These are phyloP conservation scores for Stenodera caucasica DNA, from an alignment of 2,888 invertebrate genomes.

Conservation along the genomic window DNA sequence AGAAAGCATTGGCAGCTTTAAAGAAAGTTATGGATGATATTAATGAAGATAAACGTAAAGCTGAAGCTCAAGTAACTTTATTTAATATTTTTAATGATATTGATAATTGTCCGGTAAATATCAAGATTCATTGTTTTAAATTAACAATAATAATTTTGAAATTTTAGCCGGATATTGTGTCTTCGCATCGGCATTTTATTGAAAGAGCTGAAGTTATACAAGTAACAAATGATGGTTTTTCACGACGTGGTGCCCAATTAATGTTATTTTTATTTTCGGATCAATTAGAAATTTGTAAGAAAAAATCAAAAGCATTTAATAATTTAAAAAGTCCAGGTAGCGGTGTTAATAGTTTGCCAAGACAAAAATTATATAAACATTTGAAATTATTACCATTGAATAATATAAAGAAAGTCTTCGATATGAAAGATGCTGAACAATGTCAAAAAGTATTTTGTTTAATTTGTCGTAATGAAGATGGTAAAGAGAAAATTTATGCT, in stretches of 20 bases:
- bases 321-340: slow-evolving; percentile 67
- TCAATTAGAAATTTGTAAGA: slow-evolving; percentile 89
- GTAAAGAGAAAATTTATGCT: slow-evolving; percentile 85
- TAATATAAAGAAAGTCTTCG: slow-evolving; percentile 87
- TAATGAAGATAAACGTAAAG: slow-evolving; percentile 96
- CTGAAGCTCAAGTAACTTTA: slow-evolving; percentile 93
- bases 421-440: slow-evolving; percentile 82
- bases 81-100: slow-evolving; percentile 98
- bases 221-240: slow-evolving; percentile 70
- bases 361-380: slow-evolving; percentile 87
- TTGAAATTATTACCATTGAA: slow-evolving; percentile 86
- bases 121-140: neutral
- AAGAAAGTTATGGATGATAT: slow-evolving; percentile 95
- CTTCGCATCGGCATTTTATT: slow-evolving; percentile 89
- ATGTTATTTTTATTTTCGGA: slow-evolving; percentile 93
- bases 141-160: slow-evolving; percentile 8
- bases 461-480: slow-evolving; percentile 82
- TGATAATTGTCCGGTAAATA: slow-evolving; percentile 89
- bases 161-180: slow-evolving; percentile 81
- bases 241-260: slow-evolving; percentile 79
- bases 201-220: slow-evolving; percentile 87
- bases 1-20: slow-evolving; percentile 82
- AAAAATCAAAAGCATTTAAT: slow-evolving; percentile 76
- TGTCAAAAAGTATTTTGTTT: slow-evolving; percentile 90
- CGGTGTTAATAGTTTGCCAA: slow-evolving; percentile 56